Base-by-base conservation (phyloP, 2,888 invertebrate species). In the Strigamia transsilvanica region DNA sequence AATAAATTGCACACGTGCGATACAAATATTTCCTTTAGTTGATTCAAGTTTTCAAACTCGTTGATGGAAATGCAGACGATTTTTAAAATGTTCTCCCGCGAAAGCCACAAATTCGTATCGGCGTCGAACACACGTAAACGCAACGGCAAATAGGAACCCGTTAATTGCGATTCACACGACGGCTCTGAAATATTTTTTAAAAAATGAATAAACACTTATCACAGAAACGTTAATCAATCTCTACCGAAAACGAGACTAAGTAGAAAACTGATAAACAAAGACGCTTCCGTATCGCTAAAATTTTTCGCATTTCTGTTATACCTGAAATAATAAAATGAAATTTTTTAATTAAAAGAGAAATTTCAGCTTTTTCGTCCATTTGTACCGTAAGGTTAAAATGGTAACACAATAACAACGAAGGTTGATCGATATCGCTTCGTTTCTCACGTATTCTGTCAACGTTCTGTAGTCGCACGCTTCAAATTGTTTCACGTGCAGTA, bases 251-350 rank as follows among this genome's bases (percentile, higher is more conserved):
- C 18, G 10, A 61, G 21, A 73, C 73, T 73, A 0, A 73, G 10
- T 32, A 73, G 32, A n/a, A 73, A 73, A n/a, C 73, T 73, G 12
- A 73, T 32, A 15, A 27, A 73, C 13, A 32, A 73, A 13, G 73
- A 13, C 0, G 73, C 73, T 73, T 73, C 73, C 3, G 73, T 73
- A 13, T 73, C 56, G 18, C n/a, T 6, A 21, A 56, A 56, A 2
- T 56, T 18, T 56, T 9, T 56, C 12, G 12, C 73, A 73, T 73
- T 73, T 27, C 12, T 73, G 73, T 15, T 73, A n/a, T 73, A 73
- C 15, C 73, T 73, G 13, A 18, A 66, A 15, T 27, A 15, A 27
- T 73, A 2, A 10, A 27, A 32, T 73, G 0, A 18, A 18, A n/a
- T n/a, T n/a, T n/a, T 9, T 15, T 2, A 15, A n/a, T 18, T 4